Percentiles rank a stretch among this genome's conserved stretches.
phyloP scores from a whole-genome alignment of 2,888 invertebrate genomes.

The Abscondita cerata region DNA sequence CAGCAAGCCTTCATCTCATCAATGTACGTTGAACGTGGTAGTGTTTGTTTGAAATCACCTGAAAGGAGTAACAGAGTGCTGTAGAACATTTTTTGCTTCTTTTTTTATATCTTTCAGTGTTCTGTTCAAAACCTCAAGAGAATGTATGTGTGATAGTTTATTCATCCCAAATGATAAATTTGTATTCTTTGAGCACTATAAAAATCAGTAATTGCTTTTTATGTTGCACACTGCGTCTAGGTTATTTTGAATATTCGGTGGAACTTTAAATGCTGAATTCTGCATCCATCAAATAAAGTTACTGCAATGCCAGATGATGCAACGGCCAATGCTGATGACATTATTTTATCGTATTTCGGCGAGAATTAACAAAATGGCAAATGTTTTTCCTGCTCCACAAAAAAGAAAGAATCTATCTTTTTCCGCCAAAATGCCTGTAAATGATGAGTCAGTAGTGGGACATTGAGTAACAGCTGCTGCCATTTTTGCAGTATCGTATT shows the following conservation, averaged over 20 bases:
- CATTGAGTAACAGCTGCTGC: slow-evolving; percentile 31
- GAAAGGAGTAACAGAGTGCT: slow-evolving; percentile 2
- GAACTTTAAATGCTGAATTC: slow-evolving; percentile 51
- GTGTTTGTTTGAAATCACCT: background rate
- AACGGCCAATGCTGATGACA: slow-evolving; percentile 50
- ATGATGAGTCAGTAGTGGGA: slow-evolving; percentile 31
- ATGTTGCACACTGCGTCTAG: slow-evolving; percentile 50
- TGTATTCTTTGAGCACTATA: slow-evolving; percentile 42
- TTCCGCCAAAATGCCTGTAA: slow-evolving; percentile 30
- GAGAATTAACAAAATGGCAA: slow-evolving; percentile 33
- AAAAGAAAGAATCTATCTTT: slow-evolving; percentile 1
- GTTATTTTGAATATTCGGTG: slow-evolving; percentile 40
- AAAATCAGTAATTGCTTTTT: slow-evolving; percentile 37
- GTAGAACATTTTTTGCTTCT: background rate
- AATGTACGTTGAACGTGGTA: background rate
- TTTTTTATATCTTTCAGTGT: slow-evolving; percentile 35
- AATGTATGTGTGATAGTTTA: slow-evolving; percentile 50
- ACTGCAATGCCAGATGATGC: slow-evolving; percentile 57
- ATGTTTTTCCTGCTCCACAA: slow-evolving; percentile 50
- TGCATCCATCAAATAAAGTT: slow-evolving; percentile 51
- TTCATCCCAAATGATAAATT: slow-evolving; percentile 55
- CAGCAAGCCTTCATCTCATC: too few relatives aligned
- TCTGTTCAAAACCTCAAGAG: slow-evolving; percentile 49
- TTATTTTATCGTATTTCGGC: slow-evolving; percentile 45
- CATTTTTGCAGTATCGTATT: slow-evolving; percentile 29